phyloP scores from a whole-genome alignment of 2,113 vertebrate species.

The Callochromis pleurospilus region DNA sequence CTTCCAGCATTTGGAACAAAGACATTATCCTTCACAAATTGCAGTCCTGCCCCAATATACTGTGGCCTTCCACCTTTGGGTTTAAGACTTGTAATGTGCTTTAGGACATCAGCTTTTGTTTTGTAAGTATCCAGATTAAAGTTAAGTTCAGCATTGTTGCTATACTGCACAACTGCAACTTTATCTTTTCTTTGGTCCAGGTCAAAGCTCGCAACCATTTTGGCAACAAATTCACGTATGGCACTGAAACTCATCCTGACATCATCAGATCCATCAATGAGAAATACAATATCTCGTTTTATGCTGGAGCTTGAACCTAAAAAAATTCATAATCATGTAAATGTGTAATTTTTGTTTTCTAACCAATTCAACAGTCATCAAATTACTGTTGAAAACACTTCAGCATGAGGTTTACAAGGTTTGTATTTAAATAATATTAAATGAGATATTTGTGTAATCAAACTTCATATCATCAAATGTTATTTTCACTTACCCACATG shows the following conservation, averaged over 20 bases:
- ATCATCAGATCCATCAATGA: constrained; percentile 75
- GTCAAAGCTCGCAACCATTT: constrained; percentile 56
- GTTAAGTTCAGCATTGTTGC: constrained; percentile 56
- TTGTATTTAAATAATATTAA: not conserved
- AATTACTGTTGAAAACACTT: not conserved
- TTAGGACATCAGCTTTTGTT: constrained; percentile 46
- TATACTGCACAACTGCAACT: constrained; percentile 72
- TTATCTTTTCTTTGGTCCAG: constrained; percentile 61
- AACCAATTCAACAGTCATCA: not conserved
- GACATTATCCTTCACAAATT: constrained; percentile 63
- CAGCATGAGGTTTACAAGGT: not conserved
- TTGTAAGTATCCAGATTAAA: constrained; percentile 62
- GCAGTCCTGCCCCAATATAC: constrained; percentile 66
- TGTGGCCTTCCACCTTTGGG: constrained; percentile 65
- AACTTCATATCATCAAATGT: not conserved
- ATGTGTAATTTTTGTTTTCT: not conserved
- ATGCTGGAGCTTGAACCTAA: constrained; percentile 37
- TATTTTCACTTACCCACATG: constrained; percentile 47
- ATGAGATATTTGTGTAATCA: not conserved
- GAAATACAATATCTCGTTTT: constrained; percentile 71
- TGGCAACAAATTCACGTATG: constrained; percentile 62
- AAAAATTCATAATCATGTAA: not conserved
- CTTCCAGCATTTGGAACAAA: constrained; percentile 53
- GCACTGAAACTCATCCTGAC: constrained; percentile 54
- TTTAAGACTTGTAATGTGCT: constrained; percentile 48